These are phyloP conservation scores for Arvicola amphibius DNA, from an alignment of 2,797 vertebrate genomes.

Conservation along the genomic window DNA sequence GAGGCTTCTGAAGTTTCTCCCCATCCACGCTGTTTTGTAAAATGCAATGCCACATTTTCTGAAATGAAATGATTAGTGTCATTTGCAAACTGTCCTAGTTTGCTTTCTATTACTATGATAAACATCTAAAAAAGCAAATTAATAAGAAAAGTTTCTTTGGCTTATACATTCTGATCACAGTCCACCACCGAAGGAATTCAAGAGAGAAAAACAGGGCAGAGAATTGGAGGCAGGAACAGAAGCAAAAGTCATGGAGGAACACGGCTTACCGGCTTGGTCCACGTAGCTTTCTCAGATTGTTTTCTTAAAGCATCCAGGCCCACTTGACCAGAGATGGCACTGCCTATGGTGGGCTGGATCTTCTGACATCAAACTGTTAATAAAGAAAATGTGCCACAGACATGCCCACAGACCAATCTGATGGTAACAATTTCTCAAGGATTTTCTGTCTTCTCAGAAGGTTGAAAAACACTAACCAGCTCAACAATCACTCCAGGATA, in stretches of 20 bases:
- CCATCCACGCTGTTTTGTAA: neutral
- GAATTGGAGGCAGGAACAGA: neutral
- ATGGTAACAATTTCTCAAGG: neutral
- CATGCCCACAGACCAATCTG: neutral
- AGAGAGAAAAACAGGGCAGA: neutral
- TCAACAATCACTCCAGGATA: neutral
- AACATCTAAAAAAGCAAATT: neutral
- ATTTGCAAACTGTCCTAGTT: neutral
- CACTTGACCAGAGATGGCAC: neutral
- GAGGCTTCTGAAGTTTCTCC: no score
- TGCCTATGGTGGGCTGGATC: neutral
- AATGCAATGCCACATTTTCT: neutral
- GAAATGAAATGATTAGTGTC: slow-evolving; percentile 16
- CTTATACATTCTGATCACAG: neutral
- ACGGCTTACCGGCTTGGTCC: neutral
- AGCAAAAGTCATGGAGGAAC: neutral
- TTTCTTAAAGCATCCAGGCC: neutral
- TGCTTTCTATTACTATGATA: neutral
- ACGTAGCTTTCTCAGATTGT: neutral
- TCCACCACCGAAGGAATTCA: neutral
- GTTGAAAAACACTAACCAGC: neutral
- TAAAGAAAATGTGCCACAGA: neutral
- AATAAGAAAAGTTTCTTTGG: neutral
- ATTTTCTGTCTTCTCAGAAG: neutral
- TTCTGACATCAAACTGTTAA: neutral